Base-by-base conservation (phyloP, 1,140 invertebrate species). In the Scaptomyza hsui region DNA sequence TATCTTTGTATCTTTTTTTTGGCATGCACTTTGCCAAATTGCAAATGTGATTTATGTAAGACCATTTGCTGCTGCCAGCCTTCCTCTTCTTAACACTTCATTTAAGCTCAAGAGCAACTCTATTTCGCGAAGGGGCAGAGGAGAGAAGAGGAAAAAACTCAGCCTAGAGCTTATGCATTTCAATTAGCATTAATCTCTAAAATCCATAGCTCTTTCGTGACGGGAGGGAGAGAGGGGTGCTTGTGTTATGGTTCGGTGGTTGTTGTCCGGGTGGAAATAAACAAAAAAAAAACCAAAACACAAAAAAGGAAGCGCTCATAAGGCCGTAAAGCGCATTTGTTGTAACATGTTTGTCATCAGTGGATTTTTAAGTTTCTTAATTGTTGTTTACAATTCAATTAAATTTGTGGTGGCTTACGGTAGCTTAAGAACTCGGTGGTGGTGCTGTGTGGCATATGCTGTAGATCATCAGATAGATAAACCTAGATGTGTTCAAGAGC, bases 341-440 rank as follows among this genome's bases (percentile, higher is more conserved):
- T 65, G 47, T 71, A 29, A 51, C 45, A 53, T 45, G 57, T 51
- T 65, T 65, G 68, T 71, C 62, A 65, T 65, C 62, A 52, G 52
- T 57, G 44, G 52, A 32, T 72, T 67, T 67, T 67, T 49, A 69
- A 78, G 55, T 78, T 64, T 48, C 62, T 62, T 81, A 81, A 81
- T 77, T 81, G 63, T 81, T 82, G 74, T 81, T 81, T 82, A 81
- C 78, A 82, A 82, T 82, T 82, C 63, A 52, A 64, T 77, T 78
- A n/a, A n/a, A n/a, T 10, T 59, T 59, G 52, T 35, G 60, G 44
- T 63, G 60, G 60, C 60, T 63, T 69, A 52, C 6, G 19, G 13
- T 12, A 45, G 26, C 65, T 69, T 69, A 62, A 45, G 15, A 42
- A 51, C 56, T 53, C 19, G 37, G 16, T 3, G 61, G 26, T 32